These are phyloP conservation scores for Paralichthys olivaceus DNA, from an alignment of 2,113 vertebrate genomes.

Conservation along the genomic window DNA sequence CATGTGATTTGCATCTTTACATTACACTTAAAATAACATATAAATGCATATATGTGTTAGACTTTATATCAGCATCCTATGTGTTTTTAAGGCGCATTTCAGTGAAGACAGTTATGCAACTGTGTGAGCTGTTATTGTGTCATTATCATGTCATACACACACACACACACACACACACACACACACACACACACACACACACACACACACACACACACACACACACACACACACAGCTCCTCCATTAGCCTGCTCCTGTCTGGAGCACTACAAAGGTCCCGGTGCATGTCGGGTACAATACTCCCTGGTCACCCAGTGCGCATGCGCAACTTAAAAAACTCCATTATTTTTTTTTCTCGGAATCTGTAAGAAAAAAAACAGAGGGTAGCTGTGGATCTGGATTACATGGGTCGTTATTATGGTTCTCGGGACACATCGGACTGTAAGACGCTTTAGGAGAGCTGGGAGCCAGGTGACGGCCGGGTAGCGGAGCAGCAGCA, in stretches of 20 bases:
- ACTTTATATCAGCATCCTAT: too few species aligned
- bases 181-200: background rate
- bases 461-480: slow-evolving; percentile 42
- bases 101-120: too few species aligned
- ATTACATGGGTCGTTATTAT: slow-evolving; percentile 67
- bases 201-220: background rate
- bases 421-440: slow-evolving; percentile 47
- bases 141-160: background rate
- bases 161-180: too few species aligned
- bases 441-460: slow-evolving; percentile 36
- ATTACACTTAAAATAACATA: too few species aligned
- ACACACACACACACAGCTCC: background rate
- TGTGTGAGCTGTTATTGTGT: slow-evolving; percentile 16
- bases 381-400: slow-evolving; percentile 70
- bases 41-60: background rate
- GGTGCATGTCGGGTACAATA: slow-evolving; percentile 88
- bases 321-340: slow-evolving; percentile 88
- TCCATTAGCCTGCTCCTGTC: slow-evolving; percentile 61
- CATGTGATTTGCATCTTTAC: too few species aligned
- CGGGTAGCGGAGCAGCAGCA: slow-evolving; percentile 52
- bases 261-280: slow-evolving; percentile 78
- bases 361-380: slow-evolving; percentile 81
- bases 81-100: too few species aligned
- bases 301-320: slow-evolving; percentile 86
- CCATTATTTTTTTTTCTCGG: slow-evolving; percentile 89